Base-by-base conservation (phyloP, 2,888 invertebrate genomes). In the Caenorhabditis becei region DNA sequence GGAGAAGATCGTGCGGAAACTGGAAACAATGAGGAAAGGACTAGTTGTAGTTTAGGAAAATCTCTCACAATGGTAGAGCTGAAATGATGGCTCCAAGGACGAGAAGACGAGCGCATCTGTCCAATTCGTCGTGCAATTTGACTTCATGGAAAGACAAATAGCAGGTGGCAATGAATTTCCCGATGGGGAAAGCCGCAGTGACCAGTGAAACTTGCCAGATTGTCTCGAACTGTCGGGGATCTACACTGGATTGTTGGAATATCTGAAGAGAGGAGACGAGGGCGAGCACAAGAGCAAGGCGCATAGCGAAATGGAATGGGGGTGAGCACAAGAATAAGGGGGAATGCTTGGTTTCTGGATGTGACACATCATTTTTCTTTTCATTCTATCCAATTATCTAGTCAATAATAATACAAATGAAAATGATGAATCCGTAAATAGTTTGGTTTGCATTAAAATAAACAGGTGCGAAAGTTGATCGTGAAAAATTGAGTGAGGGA, bases 231-330 rank as follows among this genome's bases (percentile, higher is more conserved):
- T 67, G 35, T 26, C 67, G 51, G 0, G 81, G 69, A 49, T 78
- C 72, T 14, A 80, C 80, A 18, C 74, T 62, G 10, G 84, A 79
- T 54, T 87, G 87, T 59, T 87, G 85, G 51, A 75, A 84, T 44
- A 87, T 87, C 35, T 87, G 87, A 18, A 87, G 80, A 7, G 86
- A 84, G 8, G 86, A 85, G 1, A 87, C 84, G 23, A 87, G 85
- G 0, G 86, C 70, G 1, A 87, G 70, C 20, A 87, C 74, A 10
- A 87, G 65, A n/a, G 84, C 83, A n/a, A 86, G 69, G 18, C 77
- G 67, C 85, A 85, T 85, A 3, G 49, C 20, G 56, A 23, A 32
- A 23, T 18, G 41, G 23, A 59, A 59, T 41, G 49, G 8, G 16
- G 20, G 2, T 16, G 32, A 41, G 2, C 24, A 41, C 1, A 70